phyloP scores from a whole-genome alignment of 2,888 invertebrate genomes.

The Exephanes ischioxanthus region DNA sequence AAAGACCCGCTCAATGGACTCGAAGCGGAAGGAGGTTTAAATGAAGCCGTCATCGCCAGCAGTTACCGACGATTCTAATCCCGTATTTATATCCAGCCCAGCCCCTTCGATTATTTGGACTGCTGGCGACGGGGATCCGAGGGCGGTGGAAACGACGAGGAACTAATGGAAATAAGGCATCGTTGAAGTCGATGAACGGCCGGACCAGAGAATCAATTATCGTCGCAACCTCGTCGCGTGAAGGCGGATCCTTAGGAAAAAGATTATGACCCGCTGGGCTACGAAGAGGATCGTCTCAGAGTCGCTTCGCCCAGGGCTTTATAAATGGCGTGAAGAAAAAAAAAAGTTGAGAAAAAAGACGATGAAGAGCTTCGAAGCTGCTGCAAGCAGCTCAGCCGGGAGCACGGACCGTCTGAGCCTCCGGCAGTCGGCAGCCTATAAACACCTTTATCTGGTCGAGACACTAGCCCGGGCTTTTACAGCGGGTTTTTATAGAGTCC shows the following conservation, averaged over 20 bases:
- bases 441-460: slow-evolving; percentile 59
- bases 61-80: neutral
- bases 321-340: neutral
- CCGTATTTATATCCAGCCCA: neutral
- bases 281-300: neutral
- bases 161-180: slow-evolving; percentile 11
- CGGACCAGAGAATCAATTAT: slow-evolving; percentile 18
- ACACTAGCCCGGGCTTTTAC: slow-evolving; percentile 48
- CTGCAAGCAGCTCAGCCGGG: neutral
- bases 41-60: slow-evolving; percentile 18
- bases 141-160: neutral
- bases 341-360: neutral
- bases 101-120: neutral
- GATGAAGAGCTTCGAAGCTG: slow-evolving; percentile 8
- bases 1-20: neutral
- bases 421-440: slow-evolving; percentile 48
- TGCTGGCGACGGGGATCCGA: neutral
- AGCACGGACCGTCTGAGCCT: slow-evolving; percentile 23
- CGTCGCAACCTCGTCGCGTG: slow-evolving; percentile 3
- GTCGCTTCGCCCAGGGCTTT: neutral
- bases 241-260: neutral
- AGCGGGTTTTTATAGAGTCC: slow-evolving; percentile 42
- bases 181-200: slow-evolving; percentile 11
- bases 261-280: slow-evolving; percentile 2
- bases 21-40: neutral